These are phyloP conservation scores for Poliocrania exsul DNA, from an alignment of 2,797 vertebrate genomes.

Conservation along the genomic window DNA sequence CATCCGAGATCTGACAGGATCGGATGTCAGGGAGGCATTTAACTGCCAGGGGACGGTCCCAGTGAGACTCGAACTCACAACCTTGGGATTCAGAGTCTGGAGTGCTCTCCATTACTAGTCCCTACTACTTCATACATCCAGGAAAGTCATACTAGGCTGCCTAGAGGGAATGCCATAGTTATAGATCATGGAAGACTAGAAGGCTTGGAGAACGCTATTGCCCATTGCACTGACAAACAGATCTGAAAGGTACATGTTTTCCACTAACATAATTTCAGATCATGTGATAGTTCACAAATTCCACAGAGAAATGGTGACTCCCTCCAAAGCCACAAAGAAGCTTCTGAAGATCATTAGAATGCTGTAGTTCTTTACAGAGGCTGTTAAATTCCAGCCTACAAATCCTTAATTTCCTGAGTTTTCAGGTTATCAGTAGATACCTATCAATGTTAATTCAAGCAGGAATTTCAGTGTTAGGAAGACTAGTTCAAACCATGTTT, in stretches of 20 bases:
- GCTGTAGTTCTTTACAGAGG: background rate
- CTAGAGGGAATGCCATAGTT: background rate
- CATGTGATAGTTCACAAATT: background rate
- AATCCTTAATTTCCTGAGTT: background rate
- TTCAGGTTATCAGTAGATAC: background rate
- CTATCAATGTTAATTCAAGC: background rate
- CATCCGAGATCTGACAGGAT: too few species aligned
- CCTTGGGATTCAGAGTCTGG: too few species aligned
- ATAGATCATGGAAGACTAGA: background rate
- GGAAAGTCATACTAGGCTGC: background rate
- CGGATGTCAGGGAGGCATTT: too few species aligned
- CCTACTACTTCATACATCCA: background rate
- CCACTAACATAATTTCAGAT: background rate
- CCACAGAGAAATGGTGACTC: background rate
- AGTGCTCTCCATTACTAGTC: background rate
- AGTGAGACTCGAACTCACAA: too few species aligned
- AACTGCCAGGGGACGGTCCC: too few species aligned
- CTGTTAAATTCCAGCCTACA: background rate
- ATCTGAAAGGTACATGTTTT: background rate
- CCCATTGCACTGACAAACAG: background rate
- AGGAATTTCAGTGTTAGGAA: background rate
- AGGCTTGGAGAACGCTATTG: background rate
- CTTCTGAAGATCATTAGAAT: background rate
- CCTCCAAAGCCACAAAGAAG: background rate
- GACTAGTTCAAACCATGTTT: background rate